phyloP scores from a whole-genome alignment of 2,888 invertebrate genomes.

The Tenthredo mesomela region DNA sequence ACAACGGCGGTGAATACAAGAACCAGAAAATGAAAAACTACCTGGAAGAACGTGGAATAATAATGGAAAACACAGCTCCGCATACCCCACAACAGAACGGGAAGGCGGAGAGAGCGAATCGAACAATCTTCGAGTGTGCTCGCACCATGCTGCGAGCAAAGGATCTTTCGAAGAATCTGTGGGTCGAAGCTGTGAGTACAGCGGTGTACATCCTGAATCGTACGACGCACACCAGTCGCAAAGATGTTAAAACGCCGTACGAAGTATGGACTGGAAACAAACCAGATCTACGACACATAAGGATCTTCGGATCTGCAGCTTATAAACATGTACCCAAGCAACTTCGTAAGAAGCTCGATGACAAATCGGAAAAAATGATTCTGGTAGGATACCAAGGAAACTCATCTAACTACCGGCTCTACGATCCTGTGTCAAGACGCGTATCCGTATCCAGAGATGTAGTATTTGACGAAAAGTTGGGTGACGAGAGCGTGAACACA shows the following conservation, averaged over 20 bases:
- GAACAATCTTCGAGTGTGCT: constrained; percentile 55
- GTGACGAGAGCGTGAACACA: too few species aligned
- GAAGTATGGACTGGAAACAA: constrained; percentile 17
- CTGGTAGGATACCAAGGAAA: constrained; percentile 15
- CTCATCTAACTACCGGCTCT: constrained; percentile 6
- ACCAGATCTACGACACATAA: background rate
- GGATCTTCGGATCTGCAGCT: background rate
- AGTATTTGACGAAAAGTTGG: background rate
- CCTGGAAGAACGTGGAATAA: constrained; percentile 32
- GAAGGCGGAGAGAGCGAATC: constrained; percentile 54
- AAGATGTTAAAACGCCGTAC: background rate
- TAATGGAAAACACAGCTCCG: constrained; percentile 54
- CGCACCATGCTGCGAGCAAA: constrained; percentile 55
- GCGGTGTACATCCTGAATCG: constrained; percentile 21
- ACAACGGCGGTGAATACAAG: background rate
- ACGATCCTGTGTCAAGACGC: background rate
- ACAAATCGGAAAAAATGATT: constrained; percentile 3
- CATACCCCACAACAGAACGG: constrained; percentile 56
- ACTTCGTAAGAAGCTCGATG: constrained; percentile 11
- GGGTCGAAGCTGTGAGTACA: constrained; percentile 49
- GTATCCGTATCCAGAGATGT: constrained; percentile 14
- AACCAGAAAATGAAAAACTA: background rate
- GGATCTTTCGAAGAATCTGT: constrained; percentile 46
- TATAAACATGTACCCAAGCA: background rate
- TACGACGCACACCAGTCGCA: background rate